Percentiles rank a stretch among this genome's conserved stretches.
phyloP scores from a whole-genome alignment of 2,888 invertebrate genomes.

The Encarsia formosa region DNA sequence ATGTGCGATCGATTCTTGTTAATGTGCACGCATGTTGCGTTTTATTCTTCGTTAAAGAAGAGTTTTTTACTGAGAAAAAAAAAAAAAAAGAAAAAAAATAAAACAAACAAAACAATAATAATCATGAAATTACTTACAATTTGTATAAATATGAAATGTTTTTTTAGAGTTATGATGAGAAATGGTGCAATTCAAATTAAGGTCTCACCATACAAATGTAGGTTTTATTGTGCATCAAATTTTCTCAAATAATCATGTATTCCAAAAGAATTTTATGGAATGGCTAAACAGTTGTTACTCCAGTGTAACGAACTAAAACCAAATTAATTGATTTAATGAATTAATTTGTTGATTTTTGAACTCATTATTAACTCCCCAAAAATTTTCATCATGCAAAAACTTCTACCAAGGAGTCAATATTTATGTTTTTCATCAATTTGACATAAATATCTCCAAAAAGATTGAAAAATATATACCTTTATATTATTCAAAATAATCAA shows the following conservation, averaged over 20 bases:
- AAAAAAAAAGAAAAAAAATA: constrained; percentile 1
- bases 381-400: too few species aligned
- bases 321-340: constrained; percentile 8
- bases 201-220: constrained; percentile 19
- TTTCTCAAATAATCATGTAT: constrained; percentile 11
- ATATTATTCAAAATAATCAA: too few species aligned
- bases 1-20: constrained; percentile 26
- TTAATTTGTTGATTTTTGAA: constrained; percentile 10
- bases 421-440: too few species aligned
- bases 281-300: constrained; percentile 13
- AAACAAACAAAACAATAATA: too few species aligned
- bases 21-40: constrained; percentile 22
- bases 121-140: constrained; percentile 20
- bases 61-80: constrained; percentile 21
- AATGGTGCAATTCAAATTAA: constrained; percentile 25
- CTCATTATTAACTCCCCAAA: constrained; percentile 17
- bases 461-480: constrained; percentile 7
- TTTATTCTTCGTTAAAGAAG: constrained; percentile 20
- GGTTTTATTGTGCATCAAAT: constrained; percentile 20
- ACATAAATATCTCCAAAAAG: constrained; percentile 17
- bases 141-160: constrained; percentile 24
- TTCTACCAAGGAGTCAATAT: too few species aligned
- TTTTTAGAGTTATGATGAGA: constrained; percentile 18
- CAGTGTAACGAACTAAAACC: constrained; percentile 16
- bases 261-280: constrained; percentile 12